A percentile compares a stretch with the other conserved stretches of the same genome.
Evolutionary conservation across 2,113 vertebrate genomes (phyloP).

Genomic region (Heterotis niloticus): DNA sequence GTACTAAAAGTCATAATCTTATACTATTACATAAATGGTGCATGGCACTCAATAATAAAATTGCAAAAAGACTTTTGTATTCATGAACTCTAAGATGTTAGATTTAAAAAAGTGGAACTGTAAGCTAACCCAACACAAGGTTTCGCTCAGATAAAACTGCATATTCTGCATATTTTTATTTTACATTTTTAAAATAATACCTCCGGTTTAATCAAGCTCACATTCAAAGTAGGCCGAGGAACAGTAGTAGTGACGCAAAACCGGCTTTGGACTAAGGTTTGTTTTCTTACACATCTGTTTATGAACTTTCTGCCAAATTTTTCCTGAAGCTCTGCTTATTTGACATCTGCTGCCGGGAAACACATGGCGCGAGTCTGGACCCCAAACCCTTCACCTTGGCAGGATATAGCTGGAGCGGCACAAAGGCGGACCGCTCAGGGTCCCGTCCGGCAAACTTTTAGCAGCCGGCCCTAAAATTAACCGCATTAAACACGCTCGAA

Average conservation of each 20-base stretch:
- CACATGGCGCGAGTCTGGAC: neutral
- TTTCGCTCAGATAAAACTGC: neutral
- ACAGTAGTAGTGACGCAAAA: neutral
- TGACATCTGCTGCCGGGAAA: conserved; percentile 2
- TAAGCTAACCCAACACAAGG: neutral
- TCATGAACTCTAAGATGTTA: too few species aligned
- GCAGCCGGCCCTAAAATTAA: neutral
- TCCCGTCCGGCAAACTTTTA: neutral
- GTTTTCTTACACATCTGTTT: conserved; percentile 5
- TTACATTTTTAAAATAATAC: neutral
- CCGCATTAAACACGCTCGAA: neutral
- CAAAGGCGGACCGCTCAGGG: neutral
- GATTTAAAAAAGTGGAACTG: neutral
- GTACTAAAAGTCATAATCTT: too few species aligned
- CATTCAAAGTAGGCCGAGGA: neutral
- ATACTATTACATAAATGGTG: too few species aligned
- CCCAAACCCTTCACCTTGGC: neutral
- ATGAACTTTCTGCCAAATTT: conserved; percentile 25
- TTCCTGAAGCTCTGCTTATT: conserved; percentile 1
- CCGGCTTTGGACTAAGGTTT: neutral
- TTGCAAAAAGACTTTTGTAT: too few species aligned
- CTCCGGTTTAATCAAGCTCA: neutral
- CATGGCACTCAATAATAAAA: too few species aligned
- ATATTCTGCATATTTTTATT: neutral
- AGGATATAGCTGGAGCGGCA: too few species aligned